Conservation (phyloP, 2,113 vertebrate genomes). For the Hippocampus mohnikei region DNA sequence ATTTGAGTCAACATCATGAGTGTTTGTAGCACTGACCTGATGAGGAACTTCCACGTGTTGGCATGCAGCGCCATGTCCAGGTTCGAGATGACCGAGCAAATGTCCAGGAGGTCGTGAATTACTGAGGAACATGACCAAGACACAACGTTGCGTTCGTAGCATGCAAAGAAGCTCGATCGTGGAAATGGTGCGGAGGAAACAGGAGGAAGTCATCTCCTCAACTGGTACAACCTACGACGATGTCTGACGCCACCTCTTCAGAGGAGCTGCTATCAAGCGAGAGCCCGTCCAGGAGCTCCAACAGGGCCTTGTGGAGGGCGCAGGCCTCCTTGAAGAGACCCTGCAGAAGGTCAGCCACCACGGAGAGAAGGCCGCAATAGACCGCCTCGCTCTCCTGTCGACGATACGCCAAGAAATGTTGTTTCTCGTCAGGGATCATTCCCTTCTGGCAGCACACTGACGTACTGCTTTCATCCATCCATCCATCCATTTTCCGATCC, state of each 20-base stretch:
- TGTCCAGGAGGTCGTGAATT: constrained; percentile 88
- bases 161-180: not conserved
- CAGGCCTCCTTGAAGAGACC: constrained; percentile 89
- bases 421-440: not conserved
- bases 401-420: constrained; percentile 7
- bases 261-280: constrained; percentile 67
- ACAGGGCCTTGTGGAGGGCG: constrained; percentile 85
- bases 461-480: too few species aligned
- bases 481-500: too few species aligned
- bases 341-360: constrained; percentile 89
- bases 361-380: constrained; percentile 83
- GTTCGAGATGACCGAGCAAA: constrained; percentile 85
- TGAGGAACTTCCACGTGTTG: constrained; percentile 95
- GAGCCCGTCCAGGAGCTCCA: constrained; percentile 84
- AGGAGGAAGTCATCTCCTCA: not conserved
- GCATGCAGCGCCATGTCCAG: constrained; percentile 94
- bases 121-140: constrained; percentile 65
- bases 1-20: too few species aligned
- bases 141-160: not conserved
- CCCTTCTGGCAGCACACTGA: not conserved
- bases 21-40: constrained; percentile 80
- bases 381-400: constrained; percentile 85
- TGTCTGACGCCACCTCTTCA: constrained; percentile 72
- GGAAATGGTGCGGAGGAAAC: not conserved
- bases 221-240: constrained; percentile 76